Conservation (phyloP, 2,113 vertebrate genomes). For the Polyodon spathula region DNA sequence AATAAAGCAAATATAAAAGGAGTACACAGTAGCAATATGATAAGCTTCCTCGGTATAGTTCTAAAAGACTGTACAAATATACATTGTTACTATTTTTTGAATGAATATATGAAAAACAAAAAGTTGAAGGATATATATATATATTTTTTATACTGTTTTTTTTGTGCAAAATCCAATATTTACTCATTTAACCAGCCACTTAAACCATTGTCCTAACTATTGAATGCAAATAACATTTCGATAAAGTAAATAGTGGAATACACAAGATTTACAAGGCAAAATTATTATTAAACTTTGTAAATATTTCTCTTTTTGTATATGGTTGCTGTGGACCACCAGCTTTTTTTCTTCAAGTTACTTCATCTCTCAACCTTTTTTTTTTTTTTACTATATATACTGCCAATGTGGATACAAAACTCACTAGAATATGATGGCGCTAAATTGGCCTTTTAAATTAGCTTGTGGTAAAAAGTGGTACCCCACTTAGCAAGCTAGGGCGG, state of each 20-base stretch:
- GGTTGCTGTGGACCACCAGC: constrained; percentile 42
- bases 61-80: constrained; percentile 99
- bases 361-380: neutral
- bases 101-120: constrained; percentile 75
- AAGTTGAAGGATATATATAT: too few species aligned
- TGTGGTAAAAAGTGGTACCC: constrained; percentile 25
- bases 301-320: constrained; percentile 17
- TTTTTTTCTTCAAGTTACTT: constrained; percentile 20
- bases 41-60: constrained; percentile 81
- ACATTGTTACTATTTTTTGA: constrained; percentile 84
- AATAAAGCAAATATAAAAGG: constrained; percentile 72
- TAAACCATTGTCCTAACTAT: constrained; percentile 54
- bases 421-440: constrained; percentile 20
- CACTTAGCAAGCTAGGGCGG: too few species aligned
- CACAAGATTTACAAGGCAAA: constrained; percentile 41
- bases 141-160: too few species aligned
- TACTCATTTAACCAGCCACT: constrained; percentile 58
- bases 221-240: constrained; percentile 45
- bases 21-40: constrained; percentile 74
- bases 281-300: too few species aligned
- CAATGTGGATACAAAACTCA: constrained; percentile 41
- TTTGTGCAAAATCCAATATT: too few species aligned
- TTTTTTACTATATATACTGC: constrained; percentile 7
- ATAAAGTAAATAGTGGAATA: constrained; percentile 36
- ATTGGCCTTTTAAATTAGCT: constrained; percentile 41